Evolutionary conservation across 2,888 invertebrate genomes (phyloP), one percentile per base, ranked within the genome.

Genomic region (Drosophila paramelanica): DNA sequence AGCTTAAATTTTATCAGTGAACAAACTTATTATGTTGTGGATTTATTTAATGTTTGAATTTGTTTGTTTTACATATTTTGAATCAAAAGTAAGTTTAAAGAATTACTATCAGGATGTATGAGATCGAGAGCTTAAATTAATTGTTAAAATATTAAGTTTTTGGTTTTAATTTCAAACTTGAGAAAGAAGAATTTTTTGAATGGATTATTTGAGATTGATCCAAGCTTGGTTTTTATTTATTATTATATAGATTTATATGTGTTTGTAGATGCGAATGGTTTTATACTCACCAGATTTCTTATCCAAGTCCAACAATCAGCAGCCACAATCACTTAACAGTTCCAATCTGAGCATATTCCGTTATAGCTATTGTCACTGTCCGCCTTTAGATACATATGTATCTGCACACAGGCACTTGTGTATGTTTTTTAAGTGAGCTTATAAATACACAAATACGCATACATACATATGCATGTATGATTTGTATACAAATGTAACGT

Each of bases 281-380:
- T 14, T 20, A 27, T 55, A 52, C 55, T 73, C 43, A 73, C 74
- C 62, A 62, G 52, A 56, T 56, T 43, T 52, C 45, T 42, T 67
- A 47, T 73, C 57, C 67, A 67, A 73, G 53, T 59, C 50, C 20
- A 50, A 52, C 47, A 73, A 69, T 69, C 61, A 70, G 43, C 51
- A 52, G 55, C 41, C 43, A 36, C 70, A 70, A 51, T 56, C 62
- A 69, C 52, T 62, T 69, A 70, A 57, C 46, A 57, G 47, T 57
- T 70, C 27, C 36, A 70, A 64, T 70, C 62, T 53, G 45, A 52
- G 45, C 62, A 73, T 73, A 56, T 64, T 68, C 51, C 52, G 41
- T 23, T 73, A 45, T 73, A 46, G 17, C 53, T 58, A 58, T 60
- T 60, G 36, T 52, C 59, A 55, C 56, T 72, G 43, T 72, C 59